These are phyloP conservation scores for Loriculus beryllinus DNA, from an alignment of 2,797 vertebrate species.

Conservation along the genomic window DNA sequence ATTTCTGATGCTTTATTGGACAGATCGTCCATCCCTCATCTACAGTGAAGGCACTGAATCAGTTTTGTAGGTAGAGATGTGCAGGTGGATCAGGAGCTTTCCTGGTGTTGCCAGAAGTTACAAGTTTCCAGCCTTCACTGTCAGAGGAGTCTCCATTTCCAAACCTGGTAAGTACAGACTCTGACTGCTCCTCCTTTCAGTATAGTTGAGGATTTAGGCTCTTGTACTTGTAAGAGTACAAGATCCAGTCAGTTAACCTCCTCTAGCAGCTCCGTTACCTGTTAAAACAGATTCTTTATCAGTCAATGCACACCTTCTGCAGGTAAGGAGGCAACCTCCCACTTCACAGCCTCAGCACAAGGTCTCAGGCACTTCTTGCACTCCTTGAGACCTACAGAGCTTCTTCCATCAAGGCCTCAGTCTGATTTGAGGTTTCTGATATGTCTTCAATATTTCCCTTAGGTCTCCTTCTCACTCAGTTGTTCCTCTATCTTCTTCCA, in stretches of 20 bases:
- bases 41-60: not conserved
- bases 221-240: not conserved
- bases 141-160: not conserved
- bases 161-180: not conserved
- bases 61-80: not conserved
- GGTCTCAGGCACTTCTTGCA: not conserved
- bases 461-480: not conserved
- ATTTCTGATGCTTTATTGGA: not conserved
- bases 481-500: not conserved
- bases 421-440: not conserved
- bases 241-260: not conserved
- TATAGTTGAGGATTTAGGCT: not conserved
- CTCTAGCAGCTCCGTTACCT: not conserved
- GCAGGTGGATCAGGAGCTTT: not conserved
- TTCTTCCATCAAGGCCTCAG: not conserved
- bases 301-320: not conserved
- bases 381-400: not conserved
- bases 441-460: not conserved
- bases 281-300: not conserved
- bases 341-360: not conserved
- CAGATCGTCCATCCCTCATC: not conserved
- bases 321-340: not conserved
- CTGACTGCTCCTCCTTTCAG: not conserved
- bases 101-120: not conserved
- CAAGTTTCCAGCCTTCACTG: not conserved